A percentile compares a stretch with the other conserved stretches of the same genome.
These are phyloP conservation scores for Metopia argyrocephala DNA, from an alignment of 2,888 invertebrate species.

Conservation along the genomic window DNA sequence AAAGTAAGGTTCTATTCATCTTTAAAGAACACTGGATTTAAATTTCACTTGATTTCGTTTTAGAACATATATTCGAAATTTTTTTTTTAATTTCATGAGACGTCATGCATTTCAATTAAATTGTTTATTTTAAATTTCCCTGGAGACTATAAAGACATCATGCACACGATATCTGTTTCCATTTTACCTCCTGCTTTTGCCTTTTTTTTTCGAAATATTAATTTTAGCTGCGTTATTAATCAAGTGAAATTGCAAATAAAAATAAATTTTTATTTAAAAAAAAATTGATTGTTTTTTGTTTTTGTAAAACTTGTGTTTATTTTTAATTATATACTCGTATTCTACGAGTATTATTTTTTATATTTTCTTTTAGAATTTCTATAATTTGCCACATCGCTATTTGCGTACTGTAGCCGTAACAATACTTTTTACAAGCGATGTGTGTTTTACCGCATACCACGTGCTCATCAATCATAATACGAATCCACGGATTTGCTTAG, in stretches of 20 bases:
- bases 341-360: neutral
- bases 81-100: no score
- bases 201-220: no score
- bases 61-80: no score
- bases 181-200: no score
- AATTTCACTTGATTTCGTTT: no score
- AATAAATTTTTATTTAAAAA: neutral
- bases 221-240: neutral
- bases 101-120: no score
- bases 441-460: slow-evolving; percentile 80
- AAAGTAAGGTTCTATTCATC: no score
- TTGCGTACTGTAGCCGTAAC: slow-evolving; percentile 82
- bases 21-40: no score
- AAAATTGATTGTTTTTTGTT: no score
- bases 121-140: no score
- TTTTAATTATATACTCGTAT: slow-evolving; percentile 67
- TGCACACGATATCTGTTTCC: no score
- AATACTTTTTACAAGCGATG: slow-evolving; percentile 84
- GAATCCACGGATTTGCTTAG: slow-evolving; percentile 83
- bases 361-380: slow-evolving; percentile 77
- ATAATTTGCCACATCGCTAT: slow-evolving; percentile 77
- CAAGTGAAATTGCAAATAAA: neutral
- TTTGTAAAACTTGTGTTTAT: slow-evolving; percentile 8
- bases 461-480: slow-evolving; percentile 77
- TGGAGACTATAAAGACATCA: no score